phyloP scores from a whole-genome alignment of 2,888 invertebrate genomes.

The Leptodirus hochenwartii region DNA sequence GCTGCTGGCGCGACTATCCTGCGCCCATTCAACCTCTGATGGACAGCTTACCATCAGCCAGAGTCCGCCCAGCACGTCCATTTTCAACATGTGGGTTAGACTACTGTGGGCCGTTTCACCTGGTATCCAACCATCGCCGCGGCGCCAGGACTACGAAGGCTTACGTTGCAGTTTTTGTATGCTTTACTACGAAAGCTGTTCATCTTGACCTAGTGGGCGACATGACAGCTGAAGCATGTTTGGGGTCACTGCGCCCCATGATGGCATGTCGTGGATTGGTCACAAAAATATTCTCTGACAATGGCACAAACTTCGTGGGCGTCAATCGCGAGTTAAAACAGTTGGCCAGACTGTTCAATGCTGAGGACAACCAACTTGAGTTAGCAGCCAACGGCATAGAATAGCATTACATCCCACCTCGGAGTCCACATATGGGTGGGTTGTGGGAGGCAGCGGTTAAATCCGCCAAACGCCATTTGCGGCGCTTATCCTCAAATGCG shows the following conservation, averaged over 20 bases:
- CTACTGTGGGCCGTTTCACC: slow-evolving; percentile 16
- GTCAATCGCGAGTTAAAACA: slow-evolving; percentile 12
- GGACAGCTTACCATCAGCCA: no score
- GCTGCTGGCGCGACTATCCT: no score
- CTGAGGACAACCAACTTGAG: slow-evolving; percentile 1
- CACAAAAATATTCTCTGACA: no score
- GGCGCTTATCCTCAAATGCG: slow-evolving; percentile 8
- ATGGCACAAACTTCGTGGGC: no score
- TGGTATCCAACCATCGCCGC: no score
- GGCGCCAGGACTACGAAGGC: no score
- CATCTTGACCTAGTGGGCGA: no score
- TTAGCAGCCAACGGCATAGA: slow-evolving; percentile 6
- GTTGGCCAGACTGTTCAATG: not conserved
- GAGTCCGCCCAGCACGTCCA: no score
- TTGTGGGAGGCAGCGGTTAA: slow-evolving; percentile 10
- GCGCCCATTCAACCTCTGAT: no score
- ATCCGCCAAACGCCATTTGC: slow-evolving; percentile 10
- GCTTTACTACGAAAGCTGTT: slow-evolving; percentile 13
- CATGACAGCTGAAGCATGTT: no score
- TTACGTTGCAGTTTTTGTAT: slow-evolving; percentile 14
- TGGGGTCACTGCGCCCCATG: no score
- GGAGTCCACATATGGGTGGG: slow-evolving; percentile 10
- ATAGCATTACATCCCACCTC: slow-evolving; percentile 12
- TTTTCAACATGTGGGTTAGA: slow-evolving; percentile 13
- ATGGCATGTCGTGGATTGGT: no score